Base-by-base conservation (phyloP, 1,140 invertebrate species). In the Diorhabda sublineata region DNA sequence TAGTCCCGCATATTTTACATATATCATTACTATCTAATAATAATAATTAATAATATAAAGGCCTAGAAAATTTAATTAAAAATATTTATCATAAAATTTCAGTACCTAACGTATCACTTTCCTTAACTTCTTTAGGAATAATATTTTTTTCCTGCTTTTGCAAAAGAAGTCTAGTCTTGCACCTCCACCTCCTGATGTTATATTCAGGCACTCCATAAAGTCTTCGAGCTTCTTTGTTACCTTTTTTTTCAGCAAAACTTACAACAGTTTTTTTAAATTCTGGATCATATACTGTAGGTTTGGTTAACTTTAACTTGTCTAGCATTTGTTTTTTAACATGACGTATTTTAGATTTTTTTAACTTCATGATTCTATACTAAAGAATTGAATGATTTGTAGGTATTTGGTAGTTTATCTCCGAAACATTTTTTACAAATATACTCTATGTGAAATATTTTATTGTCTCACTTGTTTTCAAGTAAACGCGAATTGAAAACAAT, bases 221-320 rank as follows among this genome's bases (percentile, higher is more conserved):
- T 56, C 70, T 67, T 57, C 70, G 67, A 0, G 78, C 77, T 26
- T 73, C 73, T 9, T 68, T 70, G 57, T 72, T 78, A 58, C 69
- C 71, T 45, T 73, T 74, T 67, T 75, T 61, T 62, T 78, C 74
- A 11, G 77, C 76, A 64, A 73, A 78, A n/a, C 74, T 62, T 6
- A 78, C 70, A 44, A 79, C 77, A 3, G 68, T 58, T 61, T 74
- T 73, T 68, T 78, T 79, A 60, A 79, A 78, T 7, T 69, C 63
- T 5, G 72, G 70, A 41, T 77, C 75, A 58, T 77, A 79, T 43
- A 58, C 47, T 2, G 68, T 43, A 11, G 58, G 60, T 6, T 68
- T 58, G 11, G 44, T 62, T 42, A 42, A 43, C 56, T 61, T 62
- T 57, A 64, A 9, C n/a, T 43, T 56, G 4, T 52, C 47, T 52